phyloP scores from a whole-genome alignment of 2,113 vertebrate species.

The Cranoglanis bouderius region DNA sequence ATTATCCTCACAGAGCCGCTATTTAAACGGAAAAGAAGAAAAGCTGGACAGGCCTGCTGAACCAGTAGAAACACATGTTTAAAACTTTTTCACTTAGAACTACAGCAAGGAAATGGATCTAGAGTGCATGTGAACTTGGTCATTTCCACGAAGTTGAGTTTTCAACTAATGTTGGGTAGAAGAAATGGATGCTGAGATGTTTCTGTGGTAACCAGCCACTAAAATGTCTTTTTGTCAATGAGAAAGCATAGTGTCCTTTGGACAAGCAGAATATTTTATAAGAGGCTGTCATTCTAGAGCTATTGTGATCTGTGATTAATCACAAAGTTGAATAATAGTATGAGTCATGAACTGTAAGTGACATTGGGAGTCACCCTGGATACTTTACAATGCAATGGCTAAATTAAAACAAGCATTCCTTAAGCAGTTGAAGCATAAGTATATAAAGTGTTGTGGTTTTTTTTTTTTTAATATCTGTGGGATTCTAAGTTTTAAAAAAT shows the following conservation, averaged over 20 bases:
- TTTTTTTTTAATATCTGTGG: conserved; percentile 8
- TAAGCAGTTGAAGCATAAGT: background rate
- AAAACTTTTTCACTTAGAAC: background rate
- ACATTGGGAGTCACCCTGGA: background rate
- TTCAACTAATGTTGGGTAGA: conserved; percentile 1
- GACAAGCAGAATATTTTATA: conserved; percentile 5
- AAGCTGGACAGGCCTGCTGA: conserved; percentile 32
- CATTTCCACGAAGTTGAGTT: background rate
- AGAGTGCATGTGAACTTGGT: background rate
- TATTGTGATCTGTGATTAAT: background rate
- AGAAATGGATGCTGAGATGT: conserved; percentile 36
- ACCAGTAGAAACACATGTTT: conserved; percentile 18
- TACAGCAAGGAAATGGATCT: background rate
- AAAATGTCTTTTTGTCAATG: conserved; percentile 53
- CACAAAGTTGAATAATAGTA: conserved; percentile 7
- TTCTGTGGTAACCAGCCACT: background rate
- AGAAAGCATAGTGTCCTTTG: conserved; percentile 3
- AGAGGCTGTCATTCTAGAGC: background rate
- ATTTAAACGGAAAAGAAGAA: conserved; percentile 48
- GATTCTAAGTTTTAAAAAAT: background rate
- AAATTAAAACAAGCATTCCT: conserved; percentile 18
- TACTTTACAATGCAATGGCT: background rate
- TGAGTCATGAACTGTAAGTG: background rate
- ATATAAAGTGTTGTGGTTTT: conserved; percentile 9
- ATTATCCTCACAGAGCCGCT: conserved; percentile 17